Conservation (phyloP, 2,888 invertebrate genomes). For the Phortica magna region DNA sequence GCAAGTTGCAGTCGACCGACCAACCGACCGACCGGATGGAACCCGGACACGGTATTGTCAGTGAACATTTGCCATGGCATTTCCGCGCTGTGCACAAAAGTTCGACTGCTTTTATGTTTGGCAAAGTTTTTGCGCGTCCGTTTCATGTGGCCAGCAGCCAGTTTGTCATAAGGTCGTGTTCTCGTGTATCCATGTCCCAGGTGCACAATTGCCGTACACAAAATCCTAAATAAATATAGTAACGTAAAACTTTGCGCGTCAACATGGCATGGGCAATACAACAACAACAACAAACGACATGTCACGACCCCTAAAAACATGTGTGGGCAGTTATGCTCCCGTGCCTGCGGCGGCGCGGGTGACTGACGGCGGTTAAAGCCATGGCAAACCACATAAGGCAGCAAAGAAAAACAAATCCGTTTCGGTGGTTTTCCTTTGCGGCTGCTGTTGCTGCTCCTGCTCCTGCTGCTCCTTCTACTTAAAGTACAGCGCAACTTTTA, state of each 20-base stretch:
- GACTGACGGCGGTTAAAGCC: no score
- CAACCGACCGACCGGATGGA: neutral
- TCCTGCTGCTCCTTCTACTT: neutral
- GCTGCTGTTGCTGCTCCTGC: neutral
- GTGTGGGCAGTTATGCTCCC: neutral
- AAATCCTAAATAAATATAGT: slow-evolving; percentile 19
- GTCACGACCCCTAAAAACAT: slow-evolving; percentile 23
- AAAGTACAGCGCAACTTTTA: neutral
- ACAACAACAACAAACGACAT: neutral
- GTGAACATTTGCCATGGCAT: slow-evolving; percentile 26
- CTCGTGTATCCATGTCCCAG: slow-evolving; percentile 5
- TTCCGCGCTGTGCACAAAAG: slow-evolving; percentile 2
- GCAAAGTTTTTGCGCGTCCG: neutral
- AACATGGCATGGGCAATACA: neutral
- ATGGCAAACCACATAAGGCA: no score
- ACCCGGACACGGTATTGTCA: neutral
- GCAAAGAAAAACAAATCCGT: no score
- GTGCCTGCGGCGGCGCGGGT: neutral
- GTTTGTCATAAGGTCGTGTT: neutral
- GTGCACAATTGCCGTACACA: neutral
- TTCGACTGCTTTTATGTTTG: neutral
- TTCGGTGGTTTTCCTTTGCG: neutral
- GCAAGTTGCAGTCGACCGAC: neutral
- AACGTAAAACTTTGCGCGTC: slow-evolving; percentile 5
- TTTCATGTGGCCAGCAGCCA: slow-evolving; percentile 23